Evolutionary conservation across 1,140 invertebrate species (phyloP), one percentile per base, ranked within the genome.

Genomic region (Tigriopus japonicus): DNA sequence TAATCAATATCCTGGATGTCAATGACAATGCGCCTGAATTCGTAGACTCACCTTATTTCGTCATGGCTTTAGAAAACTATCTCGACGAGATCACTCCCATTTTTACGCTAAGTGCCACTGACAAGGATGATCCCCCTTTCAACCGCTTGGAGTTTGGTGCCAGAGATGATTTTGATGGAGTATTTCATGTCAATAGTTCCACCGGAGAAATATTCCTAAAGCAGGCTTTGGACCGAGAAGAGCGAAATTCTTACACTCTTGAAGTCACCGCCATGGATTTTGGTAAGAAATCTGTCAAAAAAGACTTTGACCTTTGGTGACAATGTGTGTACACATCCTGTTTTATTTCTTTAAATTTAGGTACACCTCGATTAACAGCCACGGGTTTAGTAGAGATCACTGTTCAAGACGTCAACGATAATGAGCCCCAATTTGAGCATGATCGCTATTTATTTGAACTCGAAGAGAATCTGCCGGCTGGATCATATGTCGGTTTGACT

Each of bases 21-120:
- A 96, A 97, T 72, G 93, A 98, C 73, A 92, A 92, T 68, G 80
- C 86, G 7, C 92, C 92, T 1, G 82, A 86, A 0, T 96, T 97
- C 69, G 71, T 87, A 42, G 83, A 87, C 71, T 92, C 87, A 0
- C 87, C 88, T 0, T 95, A 95, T 69, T 70, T 87, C 60, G 87
- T 87, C 0, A 83, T 87, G 67, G 85, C 95, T n/a, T 84, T 87
- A 79, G 92, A 96, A 73, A 90, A 91, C 68, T 64, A 65, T 51
- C 56, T 59, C 0, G 63, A 58, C 1, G 78, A 84, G 62, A 78
- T 87, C 35, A 83, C 84, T 19, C 82, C 83, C 0, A 80, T 92
- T 51, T 62, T 73, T 43, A 81, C 82, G 63, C 84, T 92, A 10
- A 79, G 80, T 53, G 89, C 88, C 19, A 84, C 83, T 71, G 89